Conservation (phyloP, 1,140 invertebrate species). For the Drosophila neocordata region DNA sequence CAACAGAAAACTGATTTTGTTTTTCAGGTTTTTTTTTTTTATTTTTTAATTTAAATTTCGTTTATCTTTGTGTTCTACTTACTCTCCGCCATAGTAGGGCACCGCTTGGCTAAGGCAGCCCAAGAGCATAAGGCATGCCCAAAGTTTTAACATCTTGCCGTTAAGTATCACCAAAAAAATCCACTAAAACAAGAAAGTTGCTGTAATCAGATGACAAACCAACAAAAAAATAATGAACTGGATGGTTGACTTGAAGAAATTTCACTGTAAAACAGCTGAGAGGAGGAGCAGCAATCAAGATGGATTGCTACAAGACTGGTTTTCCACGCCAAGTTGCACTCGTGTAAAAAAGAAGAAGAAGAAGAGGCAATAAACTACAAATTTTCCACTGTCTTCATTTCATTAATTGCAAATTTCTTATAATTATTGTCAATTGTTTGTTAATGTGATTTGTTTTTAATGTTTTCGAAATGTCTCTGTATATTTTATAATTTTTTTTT, state of each 20-base stretch:
- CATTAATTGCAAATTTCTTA: conserved; percentile 55
- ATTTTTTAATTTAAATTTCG: background rate
- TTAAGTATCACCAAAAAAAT: conserved; percentile 22
- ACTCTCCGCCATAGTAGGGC: conserved; percentile 66
- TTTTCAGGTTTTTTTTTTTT: conserved; percentile 1
- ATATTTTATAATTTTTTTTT: conserved; percentile 49
- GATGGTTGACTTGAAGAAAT: conserved; percentile 52
- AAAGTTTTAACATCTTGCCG: conserved; percentile 53
- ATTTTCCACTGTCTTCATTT: conserved; percentile 66
- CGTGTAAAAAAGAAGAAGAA: conserved; percentile 59
- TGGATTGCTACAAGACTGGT: conserved; percentile 52
- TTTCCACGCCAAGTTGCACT: conserved; percentile 59
- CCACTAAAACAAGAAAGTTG: conserved; percentile 54
- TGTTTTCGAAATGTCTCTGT: conserved; percentile 55
- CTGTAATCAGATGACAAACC: conserved; percentile 20
- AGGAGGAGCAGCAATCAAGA: conserved; percentile 15
- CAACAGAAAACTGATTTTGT: conserved; percentile 23
- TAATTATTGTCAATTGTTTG: conserved; percentile 58
- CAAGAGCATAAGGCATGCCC: conserved; percentile 64
- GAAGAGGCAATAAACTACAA: conserved; percentile 45
- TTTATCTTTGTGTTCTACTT: conserved; percentile 32
- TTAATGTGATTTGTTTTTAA: conserved; percentile 38
- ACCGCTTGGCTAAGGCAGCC: conserved; percentile 48
- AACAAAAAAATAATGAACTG: conserved; percentile 12
- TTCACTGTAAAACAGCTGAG: conserved; percentile 65